Evolutionary conservation across 2,113 vertebrate genomes (phyloP).

Genomic region (Myrmophylax atrothorax): DNA sequence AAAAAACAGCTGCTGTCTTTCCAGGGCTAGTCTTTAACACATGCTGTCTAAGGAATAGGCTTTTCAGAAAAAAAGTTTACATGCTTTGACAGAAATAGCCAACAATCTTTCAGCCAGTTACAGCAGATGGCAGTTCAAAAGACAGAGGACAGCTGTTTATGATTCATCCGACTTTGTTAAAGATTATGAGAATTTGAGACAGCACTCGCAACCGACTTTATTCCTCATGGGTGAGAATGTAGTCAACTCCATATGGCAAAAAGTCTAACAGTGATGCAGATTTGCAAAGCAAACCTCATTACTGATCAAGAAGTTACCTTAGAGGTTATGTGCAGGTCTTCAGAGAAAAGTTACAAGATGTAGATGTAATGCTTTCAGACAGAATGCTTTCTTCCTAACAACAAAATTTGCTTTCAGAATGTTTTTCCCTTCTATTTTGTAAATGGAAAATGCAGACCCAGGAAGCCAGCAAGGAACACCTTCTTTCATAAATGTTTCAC

Average conservation of each 20-base stretch:
- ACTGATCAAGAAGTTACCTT: background rate
- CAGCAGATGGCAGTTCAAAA: conserved; percentile 56
- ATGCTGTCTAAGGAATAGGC: background rate
- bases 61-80: background rate
- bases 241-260: background rate
- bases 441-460: background rate
- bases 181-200: background rate
- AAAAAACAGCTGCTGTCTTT: conserved; percentile 7
- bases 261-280: background rate
- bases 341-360: background rate
- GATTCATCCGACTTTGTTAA: conserved; percentile 27
- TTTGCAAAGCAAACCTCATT: background rate
- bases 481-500: background rate
- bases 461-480: background rate
- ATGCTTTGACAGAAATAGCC: conserved; percentile 33
- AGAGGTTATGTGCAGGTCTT: background rate
- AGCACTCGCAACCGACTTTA: background rate
- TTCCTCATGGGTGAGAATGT: background rate
- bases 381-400: background rate
- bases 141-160: conserved; percentile 34
- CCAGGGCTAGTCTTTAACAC: background rate
- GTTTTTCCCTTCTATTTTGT: background rate
- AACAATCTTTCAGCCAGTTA: conserved; percentile 27
- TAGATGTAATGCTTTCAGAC: background rate
- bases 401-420: background rate